Evolutionary conservation across 2,113 vertebrate genomes (phyloP).

Genomic region (Strix aluco): DNA sequence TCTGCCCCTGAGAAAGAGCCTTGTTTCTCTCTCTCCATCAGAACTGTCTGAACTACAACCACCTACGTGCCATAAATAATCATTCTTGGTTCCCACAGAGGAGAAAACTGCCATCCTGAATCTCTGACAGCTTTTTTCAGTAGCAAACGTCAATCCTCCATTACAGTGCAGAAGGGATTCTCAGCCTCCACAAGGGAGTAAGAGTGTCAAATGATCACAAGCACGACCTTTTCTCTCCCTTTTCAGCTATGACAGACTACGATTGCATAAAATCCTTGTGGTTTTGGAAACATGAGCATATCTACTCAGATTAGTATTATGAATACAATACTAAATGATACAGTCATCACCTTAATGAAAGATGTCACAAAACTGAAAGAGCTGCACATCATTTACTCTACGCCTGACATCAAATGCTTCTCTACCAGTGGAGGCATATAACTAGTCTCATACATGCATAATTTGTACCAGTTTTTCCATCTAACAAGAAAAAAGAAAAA

Average conservation of each 20-base stretch:
- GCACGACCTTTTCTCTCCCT: not conserved
- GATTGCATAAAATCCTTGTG: not conserved
- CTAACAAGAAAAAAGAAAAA: not conserved
- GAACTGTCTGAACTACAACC: not conserved
- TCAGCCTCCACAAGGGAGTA: not conserved
- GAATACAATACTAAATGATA: not conserved
- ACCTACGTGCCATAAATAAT: not conserved
- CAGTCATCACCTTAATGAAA: not conserved
- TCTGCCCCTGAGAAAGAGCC: not conserved
- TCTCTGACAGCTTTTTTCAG: not conserved
- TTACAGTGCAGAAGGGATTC: not conserved
- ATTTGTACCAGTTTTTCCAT: not conserved
- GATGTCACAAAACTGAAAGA: not conserved
- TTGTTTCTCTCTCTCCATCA: not conserved
- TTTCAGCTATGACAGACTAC: not conserved
- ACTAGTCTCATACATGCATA: not conserved
- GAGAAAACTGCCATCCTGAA: not conserved
- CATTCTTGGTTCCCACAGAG: not conserved
- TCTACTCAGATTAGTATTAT: not conserved
- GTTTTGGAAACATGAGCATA: not conserved
- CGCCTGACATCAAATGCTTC: not conserved
- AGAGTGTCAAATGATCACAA: not conserved
- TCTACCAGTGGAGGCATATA: not conserved
- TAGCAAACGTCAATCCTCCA: not conserved
- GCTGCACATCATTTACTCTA: not conserved